phyloP scores from a whole-genome alignment of 2,888 invertebrate genomes.

The Steinernema hermaphroditum region DNA sequence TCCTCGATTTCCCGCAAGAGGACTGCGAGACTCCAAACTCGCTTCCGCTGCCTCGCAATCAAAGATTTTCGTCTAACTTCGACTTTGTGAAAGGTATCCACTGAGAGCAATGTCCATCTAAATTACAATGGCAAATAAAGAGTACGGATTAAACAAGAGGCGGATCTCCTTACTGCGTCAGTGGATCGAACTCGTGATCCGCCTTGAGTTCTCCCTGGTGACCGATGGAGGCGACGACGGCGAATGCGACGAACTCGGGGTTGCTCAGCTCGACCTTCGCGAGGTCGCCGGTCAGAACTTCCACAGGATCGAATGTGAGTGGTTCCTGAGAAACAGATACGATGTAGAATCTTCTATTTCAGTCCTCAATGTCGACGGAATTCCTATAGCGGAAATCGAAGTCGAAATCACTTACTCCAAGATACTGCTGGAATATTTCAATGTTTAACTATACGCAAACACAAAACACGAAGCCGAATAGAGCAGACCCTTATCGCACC shows the following conservation, averaged over 20 bases:
- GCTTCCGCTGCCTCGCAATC: conserved; percentile 39
- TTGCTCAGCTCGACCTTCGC: conserved; percentile 48
- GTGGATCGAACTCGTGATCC: conserved; percentile 54
- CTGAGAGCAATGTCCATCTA: neutral
- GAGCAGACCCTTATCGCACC: no score
- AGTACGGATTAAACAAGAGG: conserved; percentile 50
- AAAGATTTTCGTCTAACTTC: conserved; percentile 35
- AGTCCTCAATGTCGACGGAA: conserved; percentile 52
- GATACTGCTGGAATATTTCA: conserved; percentile 7
- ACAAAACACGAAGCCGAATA: neutral
- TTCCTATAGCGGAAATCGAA: conserved; percentile 49
- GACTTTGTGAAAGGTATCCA: conserved; percentile 39
- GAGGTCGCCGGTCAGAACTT: conserved; percentile 41
- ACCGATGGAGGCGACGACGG: conserved; percentile 44
- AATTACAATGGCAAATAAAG: no score
- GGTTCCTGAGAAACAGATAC: neutral
- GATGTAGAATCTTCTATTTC: conserved; percentile 33
- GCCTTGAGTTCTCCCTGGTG: conserved; percentile 54
- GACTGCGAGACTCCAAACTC: conserved; percentile 41
- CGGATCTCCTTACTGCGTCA: conserved; percentile 56
- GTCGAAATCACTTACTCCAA: conserved; percentile 50
- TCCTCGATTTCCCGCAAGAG: conserved; percentile 46
- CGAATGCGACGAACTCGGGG: conserved; percentile 55
- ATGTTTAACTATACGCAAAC: neutral
- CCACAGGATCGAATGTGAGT: conserved; percentile 46